Evolutionary conservation across 2,888 invertebrate species (phyloP).

Genomic region (Tenthredo scrophulariae): DNA sequence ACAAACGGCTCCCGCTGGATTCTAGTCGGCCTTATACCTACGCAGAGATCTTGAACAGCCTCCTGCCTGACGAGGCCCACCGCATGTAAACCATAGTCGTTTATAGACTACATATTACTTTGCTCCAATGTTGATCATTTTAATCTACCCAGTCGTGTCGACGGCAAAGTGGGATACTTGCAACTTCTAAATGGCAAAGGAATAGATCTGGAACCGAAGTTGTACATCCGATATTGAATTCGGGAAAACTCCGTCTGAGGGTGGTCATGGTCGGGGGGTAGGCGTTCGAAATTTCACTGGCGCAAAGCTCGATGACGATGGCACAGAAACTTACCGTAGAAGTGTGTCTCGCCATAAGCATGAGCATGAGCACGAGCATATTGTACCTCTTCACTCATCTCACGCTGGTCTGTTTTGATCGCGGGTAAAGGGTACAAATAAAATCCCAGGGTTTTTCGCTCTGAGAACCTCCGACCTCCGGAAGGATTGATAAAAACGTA

Average conservation of each 20-base stretch:
- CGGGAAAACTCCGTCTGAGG: neutral
- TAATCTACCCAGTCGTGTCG: neutral
- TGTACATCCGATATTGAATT: no score
- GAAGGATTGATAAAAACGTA: conserved; percentile 27
- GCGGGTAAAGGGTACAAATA: neutral
- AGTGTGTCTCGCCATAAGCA: neutral
- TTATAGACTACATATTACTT: neutral
- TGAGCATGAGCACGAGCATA: neutral
- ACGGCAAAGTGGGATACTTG: neutral
- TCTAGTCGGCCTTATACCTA: conserved; percentile 7
- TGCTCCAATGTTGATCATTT: neutral
- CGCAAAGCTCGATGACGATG: neutral
- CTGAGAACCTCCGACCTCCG: conserved; percentile 36
- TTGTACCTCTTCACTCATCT: neutral
- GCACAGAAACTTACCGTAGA: neutral
- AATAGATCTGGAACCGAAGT: no score
- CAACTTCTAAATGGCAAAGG: neutral
- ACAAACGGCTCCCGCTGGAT: conserved; percentile 34
- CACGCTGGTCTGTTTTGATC: neutral
- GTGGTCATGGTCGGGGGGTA: neutral
- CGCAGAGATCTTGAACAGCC: neutral
- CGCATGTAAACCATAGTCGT: conserved; percentile 27
- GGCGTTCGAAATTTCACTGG: neutral
- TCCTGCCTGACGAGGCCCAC: neutral
- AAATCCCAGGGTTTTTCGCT: neutral